Evolutionary conservation across 1,140 invertebrate species (phyloP), one percentile per base, ranked within the genome.

Genomic region (Zaprionus ghesquierei): DNA sequence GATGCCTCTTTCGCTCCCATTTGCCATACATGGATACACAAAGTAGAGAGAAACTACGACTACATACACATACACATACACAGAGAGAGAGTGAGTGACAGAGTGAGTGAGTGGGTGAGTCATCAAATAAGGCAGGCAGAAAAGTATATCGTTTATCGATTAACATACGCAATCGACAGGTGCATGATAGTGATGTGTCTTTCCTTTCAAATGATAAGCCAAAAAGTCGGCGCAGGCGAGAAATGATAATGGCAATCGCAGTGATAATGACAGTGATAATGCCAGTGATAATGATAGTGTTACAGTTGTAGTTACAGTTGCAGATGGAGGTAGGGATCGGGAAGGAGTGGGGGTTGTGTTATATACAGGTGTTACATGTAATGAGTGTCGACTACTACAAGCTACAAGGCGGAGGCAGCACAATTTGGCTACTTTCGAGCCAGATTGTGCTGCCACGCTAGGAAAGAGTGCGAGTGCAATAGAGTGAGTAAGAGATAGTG

Each of bases 1-100:
- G 89, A 91, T 90, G 81, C 86, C 85, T 91, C 89, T 91, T 91
- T 91, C 89, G 81, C 89, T 91, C 89, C 89, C 89, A 91, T 89
- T 91, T 90, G 86, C 86, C 86, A 86, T 89, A 90, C 87, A 87
- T 82, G 82, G 82, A 87, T 87, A 87, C 65, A 87, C 71, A 87
- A 81, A 86, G 35, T 35, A 72, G 60, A 66, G 38, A 76, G 61
- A 65, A 65, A 68, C 31, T 59, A 72, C 62, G 64, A 33, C 58
- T 55, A 77, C 70, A 64, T 51, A 61, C 51, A 44, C 18, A 55
- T 15, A 56, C 31, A 56, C 35, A 72, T n/a, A 66, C 6, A 56
- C 38, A 51, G 22, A 66, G 31, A 41, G 29, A 35, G 15, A 56
- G 29, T 25, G 10, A 50, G 44, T 23, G 18, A 22, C 4, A 51